Evolutionary conservation across 92 coral and sea anemone species (phyloP).

Genomic region (Paramuricea clavata): DNA sequence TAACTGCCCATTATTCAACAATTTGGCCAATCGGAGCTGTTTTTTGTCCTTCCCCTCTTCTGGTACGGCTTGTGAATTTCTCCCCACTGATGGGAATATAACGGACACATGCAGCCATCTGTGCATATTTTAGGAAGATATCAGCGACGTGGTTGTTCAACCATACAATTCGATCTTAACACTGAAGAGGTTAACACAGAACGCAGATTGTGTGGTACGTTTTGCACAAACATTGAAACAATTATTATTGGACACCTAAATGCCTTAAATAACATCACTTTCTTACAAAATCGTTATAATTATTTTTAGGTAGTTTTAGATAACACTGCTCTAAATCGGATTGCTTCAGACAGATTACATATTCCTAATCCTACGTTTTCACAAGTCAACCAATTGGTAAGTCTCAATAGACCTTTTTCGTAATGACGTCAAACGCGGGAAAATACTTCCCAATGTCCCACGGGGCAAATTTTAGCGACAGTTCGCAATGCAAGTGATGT

Average conservation of each 20-base stretch:
- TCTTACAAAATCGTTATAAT: not conserved
- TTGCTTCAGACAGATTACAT: conserved; percentile 97
- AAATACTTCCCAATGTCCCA: not conserved
- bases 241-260: not conserved
- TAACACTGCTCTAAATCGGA: conserved; percentile 97
- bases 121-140: conserved; percentile 82
- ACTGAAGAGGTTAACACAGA: conserved; percentile 92
- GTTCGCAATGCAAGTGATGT: no score
- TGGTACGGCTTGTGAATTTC: no score
- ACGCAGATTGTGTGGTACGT: conserved; percentile 99
- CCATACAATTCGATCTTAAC: conserved; percentile 98
- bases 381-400: conserved; percentile 97
- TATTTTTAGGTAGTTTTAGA: conserved; percentile 86
- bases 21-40: no score
- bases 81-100: no score
- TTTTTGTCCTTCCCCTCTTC: no score
- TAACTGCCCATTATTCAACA: no score
- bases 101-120: not conserved
- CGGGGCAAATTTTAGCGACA: no score
- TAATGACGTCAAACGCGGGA: no score
- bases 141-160: conserved; percentile 99
- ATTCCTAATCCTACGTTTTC: conserved; percentile 99
- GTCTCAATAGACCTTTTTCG: no score
- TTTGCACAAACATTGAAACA: not conserved
- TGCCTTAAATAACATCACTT: not conserved